These are phyloP conservation scores for Austrolebias charrua DNA, from an alignment of 2,797 vertebrate genomes.

Conservation along the genomic window DNA sequence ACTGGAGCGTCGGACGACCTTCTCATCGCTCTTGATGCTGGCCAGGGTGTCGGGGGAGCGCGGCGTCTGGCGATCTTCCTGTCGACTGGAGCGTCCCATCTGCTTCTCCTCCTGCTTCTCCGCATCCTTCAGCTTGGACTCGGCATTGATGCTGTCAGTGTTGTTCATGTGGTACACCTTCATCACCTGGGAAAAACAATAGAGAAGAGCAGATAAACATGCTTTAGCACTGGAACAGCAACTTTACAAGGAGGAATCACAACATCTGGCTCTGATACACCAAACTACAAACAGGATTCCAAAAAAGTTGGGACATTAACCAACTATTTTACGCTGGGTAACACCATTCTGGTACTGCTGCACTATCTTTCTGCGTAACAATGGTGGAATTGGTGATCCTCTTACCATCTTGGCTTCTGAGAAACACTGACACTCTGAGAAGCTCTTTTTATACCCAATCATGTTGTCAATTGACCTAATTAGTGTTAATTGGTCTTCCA, in stretches of 20 bases:
- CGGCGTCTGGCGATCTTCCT: conserved; percentile 92
- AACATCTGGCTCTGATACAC: neutral
- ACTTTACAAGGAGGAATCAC: neutral
- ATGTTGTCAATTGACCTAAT: too few species aligned
- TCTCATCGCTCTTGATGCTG: conserved; percentile 90
- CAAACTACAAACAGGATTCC: too few species aligned
- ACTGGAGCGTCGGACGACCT: conserved; percentile 92
- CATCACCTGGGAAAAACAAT: conserved; percentile 86
- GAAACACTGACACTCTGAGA: too few species aligned
- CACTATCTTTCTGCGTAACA: too few species aligned
- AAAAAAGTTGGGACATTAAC: too few species aligned
- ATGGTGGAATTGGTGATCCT: too few species aligned
- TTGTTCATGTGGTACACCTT: conserved; percentile 99
- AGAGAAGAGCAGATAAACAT: conserved; percentile 15
- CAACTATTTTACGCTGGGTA: too few species aligned
- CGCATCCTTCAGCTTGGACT: conserved; percentile 97
- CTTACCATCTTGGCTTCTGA: too few species aligned
- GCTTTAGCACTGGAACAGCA: too few species aligned
- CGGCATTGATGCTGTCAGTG: conserved; percentile 95
- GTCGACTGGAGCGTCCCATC: conserved; percentile 91
- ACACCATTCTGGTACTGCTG: too few species aligned
- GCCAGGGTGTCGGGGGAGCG: conserved; percentile 92
- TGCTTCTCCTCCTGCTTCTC: conserved; percentile 99
- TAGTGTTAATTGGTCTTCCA: too few species aligned
- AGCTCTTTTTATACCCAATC: too few species aligned